Percentiles rank a stretch among this genome's conserved stretches.
Conservation (phyloP, 1,140 invertebrate species). For the Magallana gigas region DNA sequence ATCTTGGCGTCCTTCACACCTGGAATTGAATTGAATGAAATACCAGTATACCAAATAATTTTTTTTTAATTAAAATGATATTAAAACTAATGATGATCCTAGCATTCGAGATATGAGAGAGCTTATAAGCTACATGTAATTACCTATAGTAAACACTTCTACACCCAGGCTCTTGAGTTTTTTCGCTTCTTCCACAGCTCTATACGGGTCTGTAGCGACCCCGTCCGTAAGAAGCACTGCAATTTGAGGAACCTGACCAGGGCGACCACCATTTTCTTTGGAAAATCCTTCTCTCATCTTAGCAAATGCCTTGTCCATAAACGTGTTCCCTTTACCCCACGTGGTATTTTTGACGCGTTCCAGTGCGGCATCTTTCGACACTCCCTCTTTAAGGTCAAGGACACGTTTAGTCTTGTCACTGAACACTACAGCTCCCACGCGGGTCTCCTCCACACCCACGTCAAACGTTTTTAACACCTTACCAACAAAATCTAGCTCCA, state of each 20-base stretch:
- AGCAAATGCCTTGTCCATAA: slow-evolving; percentile 17
- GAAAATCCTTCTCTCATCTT: slow-evolving; percentile 22
- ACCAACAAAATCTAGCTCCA: slow-evolving; percentile 38
- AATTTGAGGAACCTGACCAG: slow-evolving; percentile 41
- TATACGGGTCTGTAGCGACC: slow-evolving; percentile 33
- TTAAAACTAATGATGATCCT: too few relatives aligned
- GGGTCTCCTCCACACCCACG: slow-evolving; percentile 21
- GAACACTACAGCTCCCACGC: slow-evolving; percentile 12
- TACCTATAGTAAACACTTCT: slow-evolving; percentile 41
- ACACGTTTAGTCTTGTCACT: slow-evolving; percentile 6
- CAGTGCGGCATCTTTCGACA: not conserved
- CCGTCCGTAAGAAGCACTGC: slow-evolving; percentile 47
- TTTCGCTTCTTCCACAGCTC: not conserved
- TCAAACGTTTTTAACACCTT: slow-evolving; percentile 43
- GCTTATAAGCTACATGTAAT: not conserved
- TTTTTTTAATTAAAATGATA: too few relatives aligned
- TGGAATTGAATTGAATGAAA: not conserved
- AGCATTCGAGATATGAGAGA: not conserved
- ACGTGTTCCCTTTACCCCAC: not conserved
- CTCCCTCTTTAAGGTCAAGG: not conserved
- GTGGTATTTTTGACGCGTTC: not conserved
- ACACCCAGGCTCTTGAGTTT: slow-evolving; percentile 27
- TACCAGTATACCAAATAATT: too few relatives aligned
- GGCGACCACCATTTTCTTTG: slow-evolving; percentile 23
- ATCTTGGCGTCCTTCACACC: slow-evolving; percentile 6